Base-by-base conservation (phyloP, 2,113 vertebrate species). In the Periophthalmodon schlosseri region DNA sequence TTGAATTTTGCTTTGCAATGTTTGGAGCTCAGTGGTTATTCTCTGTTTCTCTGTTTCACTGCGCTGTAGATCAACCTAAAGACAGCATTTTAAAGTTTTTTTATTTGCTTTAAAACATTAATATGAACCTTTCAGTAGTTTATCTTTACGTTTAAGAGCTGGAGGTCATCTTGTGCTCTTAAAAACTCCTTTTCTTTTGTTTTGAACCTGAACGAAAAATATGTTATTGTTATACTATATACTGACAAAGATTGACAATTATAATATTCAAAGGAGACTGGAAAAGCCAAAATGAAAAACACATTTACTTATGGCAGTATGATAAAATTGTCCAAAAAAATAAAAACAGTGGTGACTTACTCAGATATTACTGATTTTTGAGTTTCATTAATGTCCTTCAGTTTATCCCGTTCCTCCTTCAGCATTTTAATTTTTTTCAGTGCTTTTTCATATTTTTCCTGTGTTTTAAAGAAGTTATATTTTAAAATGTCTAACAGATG, bases 61-160 rank as follows among this genome's bases (percentile, higher is more conserved):
- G 85, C 73, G 92, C 80, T 91, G 85, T 12, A 93, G 77, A 73
- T 95, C 94, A 18, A 91, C 86, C 94, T 95, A 80, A 0, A 49
- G 5, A 23, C 20, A 18, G 39, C 68, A 33, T 33, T 52, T 3
- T 54, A 63, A 20, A 70, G 12, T 23, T 12, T 46, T n/a, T 49
- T 0, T 61, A 10, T 34, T 10, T 9, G n/a, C 5, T 9, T 44
- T 44, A 0, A 70, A 58, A 7, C 7, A 18, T 28, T 13, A 16
- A 36, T 69, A 16, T 13, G 4, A 70, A 34, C 44, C 14, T 58
- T 2, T 18, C 16, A 12, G 11, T 39, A 60, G 36, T 1, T 34
- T 44, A 57, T 68, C 8, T 44, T 44, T 10, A 94, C 94, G 91
- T 93, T 74, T 2, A 93, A 81, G 20, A 94, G 88, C 28, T 91